These are phyloP conservation scores for Celastrina argiolus DNA, from an alignment of 2,888 invertebrate genomes.

Conservation along the genomic window DNA sequence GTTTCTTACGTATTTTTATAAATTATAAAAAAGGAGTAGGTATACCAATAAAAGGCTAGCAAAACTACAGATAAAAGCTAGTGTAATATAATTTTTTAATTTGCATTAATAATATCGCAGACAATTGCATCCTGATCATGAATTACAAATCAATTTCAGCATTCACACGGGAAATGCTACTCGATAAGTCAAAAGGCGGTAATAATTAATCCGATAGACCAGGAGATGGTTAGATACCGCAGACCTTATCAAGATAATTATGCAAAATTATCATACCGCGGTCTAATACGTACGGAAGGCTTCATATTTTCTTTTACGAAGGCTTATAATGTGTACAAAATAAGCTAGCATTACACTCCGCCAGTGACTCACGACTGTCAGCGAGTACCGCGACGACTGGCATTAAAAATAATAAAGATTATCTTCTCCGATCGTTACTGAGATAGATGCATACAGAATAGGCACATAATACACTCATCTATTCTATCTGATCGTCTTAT, in stretches of 20 bases:
- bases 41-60: not conserved
- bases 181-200: constrained; percentile 13
- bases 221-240: constrained; percentile 6
- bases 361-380: not conserved
- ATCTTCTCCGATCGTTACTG: not conserved
- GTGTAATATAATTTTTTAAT: not conserved
- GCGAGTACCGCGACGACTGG: not conserved
- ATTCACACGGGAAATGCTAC: constrained; percentile 19
- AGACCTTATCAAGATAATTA: constrained; percentile 21
- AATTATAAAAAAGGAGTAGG: not conserved
- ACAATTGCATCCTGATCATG: constrained; percentile 4
- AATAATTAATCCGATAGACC: constrained; percentile 17
- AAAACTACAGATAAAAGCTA: not conserved
- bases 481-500: not conserved
- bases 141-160: constrained; percentile 16
- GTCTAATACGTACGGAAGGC: constrained; percentile 2
- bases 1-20: no score
- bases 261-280: constrained; percentile 15
- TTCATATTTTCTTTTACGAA: not conserved
- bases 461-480: not conserved
- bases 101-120: not conserved
- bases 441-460: not conserved
- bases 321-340: constrained; percentile 6
- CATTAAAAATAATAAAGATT: not conserved
- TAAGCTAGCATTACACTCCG: not conserved